Base-by-base conservation (phyloP, 2,797 vertebrate species). In the Masticophis lateralis region DNA sequence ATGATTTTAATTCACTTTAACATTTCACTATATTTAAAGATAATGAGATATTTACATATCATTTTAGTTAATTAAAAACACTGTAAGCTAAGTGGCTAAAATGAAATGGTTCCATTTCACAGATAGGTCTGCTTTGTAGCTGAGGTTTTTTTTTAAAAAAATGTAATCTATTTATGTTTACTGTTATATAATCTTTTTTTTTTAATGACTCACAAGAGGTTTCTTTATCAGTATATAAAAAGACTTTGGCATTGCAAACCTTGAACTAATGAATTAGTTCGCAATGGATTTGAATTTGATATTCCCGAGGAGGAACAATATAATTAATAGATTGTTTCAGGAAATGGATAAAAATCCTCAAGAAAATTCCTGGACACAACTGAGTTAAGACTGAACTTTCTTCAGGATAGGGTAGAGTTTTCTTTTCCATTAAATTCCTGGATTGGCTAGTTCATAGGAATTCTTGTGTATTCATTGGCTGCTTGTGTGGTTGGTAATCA, bases 21-120 rank as follows among this genome's bases (percentile, higher is more conserved):
- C 37, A 25, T n/a, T 96, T 95, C 57, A 74, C 95, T 93, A 92
- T 28, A 86, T 96, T 95, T 96, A 11, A 57, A 66, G 93, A 57
- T 51, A 74, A 74, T 74, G 66, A 74, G 16, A 79, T 43, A 22
- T 25, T 9, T 47, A 9, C 74, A 47, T 83, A 22, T 12, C 4
- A 47, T 47, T 83, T 83, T 83, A 83, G 74, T 47, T 43, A 47
- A 47, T 22, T 18, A 47, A 83, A 83, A 43, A 43, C 18, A 43
- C 20, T 47, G 9, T 83, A 20, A 10, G 9, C 37, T 12, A 83
- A 43, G 9, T 47, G 37, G 20, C 18, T 37, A 47, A 83, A 83
- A 43, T 83, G 74, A 83, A 25, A 83, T 43, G 74, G 37, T 47
- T 83, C 20, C 37, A 83, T 83, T 83, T 83, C n/a, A 69, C 2